Conservation (phyloP, 2,113 vertebrate species). For the Pandion haliaetus region DNA sequence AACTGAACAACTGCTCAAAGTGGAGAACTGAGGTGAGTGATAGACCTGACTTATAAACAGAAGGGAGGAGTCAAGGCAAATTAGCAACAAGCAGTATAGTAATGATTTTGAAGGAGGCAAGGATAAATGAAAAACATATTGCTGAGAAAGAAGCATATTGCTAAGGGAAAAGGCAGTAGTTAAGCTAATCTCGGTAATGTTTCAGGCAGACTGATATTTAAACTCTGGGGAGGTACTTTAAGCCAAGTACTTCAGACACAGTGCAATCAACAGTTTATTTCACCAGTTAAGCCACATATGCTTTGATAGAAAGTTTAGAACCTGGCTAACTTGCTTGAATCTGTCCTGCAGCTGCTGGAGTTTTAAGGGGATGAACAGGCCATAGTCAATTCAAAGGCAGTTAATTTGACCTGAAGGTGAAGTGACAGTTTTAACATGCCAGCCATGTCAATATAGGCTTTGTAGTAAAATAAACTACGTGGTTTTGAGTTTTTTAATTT, state of each 20-base stretch:
- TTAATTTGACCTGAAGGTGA: background rate
- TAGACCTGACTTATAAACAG: background rate
- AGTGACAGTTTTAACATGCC: background rate
- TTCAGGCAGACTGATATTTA: constrained; percentile 1
- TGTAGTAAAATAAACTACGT: background rate
- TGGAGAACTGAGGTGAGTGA: background rate
- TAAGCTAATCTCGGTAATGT: background rate
- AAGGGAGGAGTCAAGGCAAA: background rate
- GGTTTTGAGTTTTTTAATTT: background rate
- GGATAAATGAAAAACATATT: background rate
- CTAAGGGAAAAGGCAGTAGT: background rate
- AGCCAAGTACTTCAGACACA: constrained; percentile 23
- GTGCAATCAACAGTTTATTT: constrained; percentile 16
- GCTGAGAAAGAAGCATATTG: background rate
- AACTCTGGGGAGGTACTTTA: constrained; percentile 3
- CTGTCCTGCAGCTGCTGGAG: background rate
- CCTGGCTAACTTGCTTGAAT: background rate
- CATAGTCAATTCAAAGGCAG: background rate
- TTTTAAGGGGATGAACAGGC: background rate
- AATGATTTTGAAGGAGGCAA: background rate
- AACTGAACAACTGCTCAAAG: background rate
- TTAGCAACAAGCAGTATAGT: background rate
- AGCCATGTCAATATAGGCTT: background rate
- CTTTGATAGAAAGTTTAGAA: background rate
- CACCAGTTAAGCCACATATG: background rate